Evolutionary conservation across 2,797 vertebrate species (phyloP).

Genomic region (Hoplostethus mediterraneus): DNA sequence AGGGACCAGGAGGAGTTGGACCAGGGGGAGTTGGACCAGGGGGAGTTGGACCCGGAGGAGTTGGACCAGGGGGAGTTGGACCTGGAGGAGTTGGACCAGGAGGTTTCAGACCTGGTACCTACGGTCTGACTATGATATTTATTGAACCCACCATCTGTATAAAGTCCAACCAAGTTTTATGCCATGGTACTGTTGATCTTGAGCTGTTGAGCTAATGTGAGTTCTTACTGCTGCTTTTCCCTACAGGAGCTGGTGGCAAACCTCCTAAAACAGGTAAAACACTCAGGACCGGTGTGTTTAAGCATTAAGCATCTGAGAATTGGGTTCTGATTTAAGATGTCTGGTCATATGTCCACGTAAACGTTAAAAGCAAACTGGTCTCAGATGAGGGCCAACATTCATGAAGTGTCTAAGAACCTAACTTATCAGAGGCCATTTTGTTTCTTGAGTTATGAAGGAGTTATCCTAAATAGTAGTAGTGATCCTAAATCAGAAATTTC

Average conservation of each 20-base stretch:
- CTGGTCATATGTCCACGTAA: neutral
- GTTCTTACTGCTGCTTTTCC: constrained; percentile 15
- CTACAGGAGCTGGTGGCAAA: constrained; percentile 63
- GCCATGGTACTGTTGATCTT: neutral
- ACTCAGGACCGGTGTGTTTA: neutral
- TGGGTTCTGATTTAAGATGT: neutral
- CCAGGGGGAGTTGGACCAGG: constrained; percentile 38
- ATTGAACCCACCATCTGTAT: neutral
- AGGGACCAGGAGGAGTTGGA: constrained; percentile 59
- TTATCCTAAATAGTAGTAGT: neutral
- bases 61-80: constrained; percentile 40
- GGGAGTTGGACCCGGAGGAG: constrained; percentile 33
- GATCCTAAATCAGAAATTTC: neutral
- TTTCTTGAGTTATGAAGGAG: too few species aligned
- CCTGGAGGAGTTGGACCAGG: constrained; percentile 45
- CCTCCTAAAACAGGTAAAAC: constrained; percentile 76
- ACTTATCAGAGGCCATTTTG: neutral
- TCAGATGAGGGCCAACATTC: neutral
- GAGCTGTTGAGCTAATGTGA: neutral
- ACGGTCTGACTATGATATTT: constrained; percentile 30
- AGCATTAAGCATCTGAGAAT: neutral
- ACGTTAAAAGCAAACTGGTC: too few species aligned
- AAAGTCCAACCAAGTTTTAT: neutral
- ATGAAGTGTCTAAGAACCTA: neutral
- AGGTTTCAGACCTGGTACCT: constrained; percentile 45